Percentiles rank a stretch among this genome's conserved stretches.
Conservation (phyloP, 2,113 vertebrate species). For the Rattus rattus region DNA sequence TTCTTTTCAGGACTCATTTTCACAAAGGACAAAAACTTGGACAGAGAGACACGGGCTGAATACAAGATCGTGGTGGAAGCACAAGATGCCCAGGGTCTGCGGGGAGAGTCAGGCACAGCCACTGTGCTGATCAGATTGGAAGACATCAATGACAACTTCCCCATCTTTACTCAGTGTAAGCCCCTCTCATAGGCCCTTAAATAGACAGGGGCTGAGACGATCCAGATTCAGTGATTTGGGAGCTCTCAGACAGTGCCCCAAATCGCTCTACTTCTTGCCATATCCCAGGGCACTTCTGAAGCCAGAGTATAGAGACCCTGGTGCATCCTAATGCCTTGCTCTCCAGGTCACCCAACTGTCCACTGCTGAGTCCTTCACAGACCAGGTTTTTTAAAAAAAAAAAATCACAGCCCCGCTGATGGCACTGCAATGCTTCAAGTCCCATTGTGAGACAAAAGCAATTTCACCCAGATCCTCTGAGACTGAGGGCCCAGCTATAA, state of each 20-base stretch:
- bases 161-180: conserved; percentile 91
- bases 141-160: conserved; percentile 95
- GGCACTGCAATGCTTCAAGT: not conserved
- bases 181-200: not conserved
- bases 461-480: not conserved
- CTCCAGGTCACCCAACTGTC: not conserved
- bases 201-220: rapidly evolving
- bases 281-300: not conserved
- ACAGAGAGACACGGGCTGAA: conserved; percentile 89
- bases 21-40: conserved; percentile 87
- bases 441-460: not conserved
- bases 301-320: not conserved
- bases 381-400: not conserved
- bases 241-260: not conserved
- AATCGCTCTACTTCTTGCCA: not conserved
- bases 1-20: conserved; percentile 87
- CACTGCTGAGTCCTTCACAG: not conserved
- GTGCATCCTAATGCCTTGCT: not conserved
- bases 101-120: conserved; percentile 88
- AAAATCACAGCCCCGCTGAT: not conserved
- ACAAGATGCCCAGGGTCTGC: conserved; percentile 88
- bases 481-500: not conserved
- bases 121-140: conserved; percentile 90
- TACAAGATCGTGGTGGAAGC: conserved; percentile 92
- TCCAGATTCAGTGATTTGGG: not conserved